A percentile compares a stretch with the other conserved stretches of the same genome.
Conservation (phyloP, 1,140 invertebrate species). For the Goniozus legneri region DNA sequence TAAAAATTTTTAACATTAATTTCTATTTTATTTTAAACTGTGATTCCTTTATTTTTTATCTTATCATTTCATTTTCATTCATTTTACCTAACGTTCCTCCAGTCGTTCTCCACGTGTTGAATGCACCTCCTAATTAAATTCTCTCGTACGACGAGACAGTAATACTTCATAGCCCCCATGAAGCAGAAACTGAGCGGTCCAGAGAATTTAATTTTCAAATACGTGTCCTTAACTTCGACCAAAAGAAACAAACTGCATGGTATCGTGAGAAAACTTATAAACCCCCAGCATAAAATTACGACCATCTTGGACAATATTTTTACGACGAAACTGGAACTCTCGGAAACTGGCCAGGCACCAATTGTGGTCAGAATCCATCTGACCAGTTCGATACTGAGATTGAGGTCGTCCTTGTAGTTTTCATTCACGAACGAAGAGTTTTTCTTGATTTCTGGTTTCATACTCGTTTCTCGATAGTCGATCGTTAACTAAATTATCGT, state of each 20-base stretch:
- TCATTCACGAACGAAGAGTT: too few relatives aligned
- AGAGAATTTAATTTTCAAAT: constrained; percentile 16
- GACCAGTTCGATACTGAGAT: constrained; percentile 14
- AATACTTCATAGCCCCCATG: constrained; percentile 20
- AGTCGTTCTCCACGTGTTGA: constrained; percentile 12
- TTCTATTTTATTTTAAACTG: too few relatives aligned
- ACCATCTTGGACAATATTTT: too few relatives aligned
- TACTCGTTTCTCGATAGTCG: too few relatives aligned
- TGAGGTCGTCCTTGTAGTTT: background rate
- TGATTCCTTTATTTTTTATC: too few relatives aligned
- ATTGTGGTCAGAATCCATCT: constrained; percentile 22
- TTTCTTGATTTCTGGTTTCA: too few relatives aligned
- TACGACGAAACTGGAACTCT: too few relatives aligned
- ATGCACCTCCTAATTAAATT: constrained; percentile 16
- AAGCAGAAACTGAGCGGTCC: constrained; percentile 22
- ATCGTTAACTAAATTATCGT: too few relatives aligned
- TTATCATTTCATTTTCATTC: background rate
- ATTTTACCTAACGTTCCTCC: background rate
- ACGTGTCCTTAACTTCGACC: constrained; percentile 2
- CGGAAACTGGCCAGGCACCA: constrained; percentile 20
- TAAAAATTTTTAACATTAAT: too few relatives aligned
- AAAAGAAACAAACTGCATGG: background rate
- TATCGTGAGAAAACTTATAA: constrained; percentile 1
- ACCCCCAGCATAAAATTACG: too few relatives aligned
- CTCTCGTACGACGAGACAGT: constrained; percentile 10